A percentile compares a stretch with the other conserved stretches of the same genome.
Evolutionary conservation across 2,113 vertebrate genomes (phyloP).

Genomic region (Actinemys pallida): DNA sequence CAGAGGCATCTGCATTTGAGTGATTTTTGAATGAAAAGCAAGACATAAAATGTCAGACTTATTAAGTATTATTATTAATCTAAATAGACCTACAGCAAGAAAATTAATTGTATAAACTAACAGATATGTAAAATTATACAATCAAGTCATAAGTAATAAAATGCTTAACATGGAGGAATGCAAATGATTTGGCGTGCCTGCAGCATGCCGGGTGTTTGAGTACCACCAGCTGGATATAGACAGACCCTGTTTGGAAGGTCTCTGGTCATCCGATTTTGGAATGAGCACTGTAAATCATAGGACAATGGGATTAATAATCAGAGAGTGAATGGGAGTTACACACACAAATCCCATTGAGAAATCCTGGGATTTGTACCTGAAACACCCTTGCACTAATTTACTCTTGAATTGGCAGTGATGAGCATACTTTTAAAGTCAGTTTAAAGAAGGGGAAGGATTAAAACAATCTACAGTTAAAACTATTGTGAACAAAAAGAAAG

Average conservation of each 20-base stretch:
- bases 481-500: background rate
- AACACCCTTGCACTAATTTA: background rate
- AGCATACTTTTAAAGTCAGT: background rate
- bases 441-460: background rate
- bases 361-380: background rate
- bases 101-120: conserved; percentile 31
- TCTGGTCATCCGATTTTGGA: background rate
- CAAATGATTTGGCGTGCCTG: background rate
- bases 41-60: background rate
- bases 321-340: background rate
- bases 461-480: background rate
- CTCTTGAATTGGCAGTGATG: background rate
- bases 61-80: background rate
- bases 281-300: background rate
- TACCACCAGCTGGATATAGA: background rate
- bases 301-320: background rate
- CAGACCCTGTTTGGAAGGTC: background rate
- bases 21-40: background rate
- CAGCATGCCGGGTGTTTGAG: background rate
- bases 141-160: background rate
- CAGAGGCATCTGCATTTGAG: background rate
- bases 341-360: background rate
- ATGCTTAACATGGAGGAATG: background rate
- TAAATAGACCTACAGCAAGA: conserved; percentile 4
- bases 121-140: background rate